Percentiles rank a stretch among this genome's conserved stretches.
Conservation (phyloP, 2,113 vertebrate genomes). For the Hippocampus mohnikei region DNA sequence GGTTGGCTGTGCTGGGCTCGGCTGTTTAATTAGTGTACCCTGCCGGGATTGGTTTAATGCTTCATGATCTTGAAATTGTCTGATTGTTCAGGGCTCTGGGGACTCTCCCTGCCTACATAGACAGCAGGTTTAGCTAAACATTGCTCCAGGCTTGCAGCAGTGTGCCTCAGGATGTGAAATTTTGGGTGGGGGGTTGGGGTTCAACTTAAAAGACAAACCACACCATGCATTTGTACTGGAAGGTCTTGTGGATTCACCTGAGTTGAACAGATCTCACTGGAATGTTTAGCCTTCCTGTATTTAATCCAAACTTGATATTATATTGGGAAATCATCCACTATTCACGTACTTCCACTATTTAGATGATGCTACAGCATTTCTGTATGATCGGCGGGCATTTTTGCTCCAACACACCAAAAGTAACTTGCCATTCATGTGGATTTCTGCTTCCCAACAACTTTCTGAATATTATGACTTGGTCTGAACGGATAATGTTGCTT, state of each 20-base stretch:
- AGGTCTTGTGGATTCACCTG: constrained; percentile 11
- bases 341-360: constrained; percentile 60
- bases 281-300: constrained; percentile 15
- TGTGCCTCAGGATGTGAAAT: constrained; percentile 43
- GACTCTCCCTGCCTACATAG: constrained; percentile 78
- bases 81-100: constrained; percentile 92
- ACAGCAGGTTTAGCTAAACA: constrained; percentile 82
- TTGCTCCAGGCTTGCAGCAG: constrained; percentile 71
- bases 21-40: constrained; percentile 99
- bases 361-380: constrained; percentile 17
- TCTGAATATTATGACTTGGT: background rate
- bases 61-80: constrained; percentile 98
- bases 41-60: constrained; percentile 98
- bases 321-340: constrained; percentile 52
- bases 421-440: constrained; percentile 23
- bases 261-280: constrained; percentile 23
- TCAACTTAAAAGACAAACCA: constrained; percentile 36
- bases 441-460: constrained; percentile 14
- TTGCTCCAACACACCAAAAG: constrained; percentile 37
- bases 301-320: constrained; percentile 22
- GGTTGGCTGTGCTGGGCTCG: constrained; percentile 99
- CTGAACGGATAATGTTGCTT: constrained; percentile 20
- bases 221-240: constrained; percentile 21
- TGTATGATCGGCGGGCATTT: constrained; percentile 37
- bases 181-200: constrained; percentile 21